Evolutionary conservation across 2,888 invertebrate genomes (phyloP), one percentile per base, ranked within the genome.

Genomic region (Byasa hedistus): DNA sequence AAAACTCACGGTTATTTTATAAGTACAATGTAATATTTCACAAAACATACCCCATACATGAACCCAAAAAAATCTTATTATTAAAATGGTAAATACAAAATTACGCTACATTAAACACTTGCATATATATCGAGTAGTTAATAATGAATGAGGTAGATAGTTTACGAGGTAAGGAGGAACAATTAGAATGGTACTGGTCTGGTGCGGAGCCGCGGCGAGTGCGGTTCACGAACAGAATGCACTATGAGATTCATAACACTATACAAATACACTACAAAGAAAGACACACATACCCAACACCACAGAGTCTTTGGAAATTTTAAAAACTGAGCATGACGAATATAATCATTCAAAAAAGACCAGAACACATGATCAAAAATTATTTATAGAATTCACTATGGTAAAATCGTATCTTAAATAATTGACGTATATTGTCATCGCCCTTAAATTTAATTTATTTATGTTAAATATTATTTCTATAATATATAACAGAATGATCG

Each of bases 11-110:
- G 77, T 90, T 84, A 84, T n/a, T 86, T 89, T 83, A 87, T 90
- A 91, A 90, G 89, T 91, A 91, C 91, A 90, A 87, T 91, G 87
- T 91, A 90, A 87, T 90, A 86, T 87, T 88, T 85, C 90, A 91
- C 90, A 91, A 90, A 89, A 91, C 87, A 84, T 89, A 88, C 86
- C 89, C 90, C 85, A 81, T 87, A 89, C 84, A 89, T 82, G 81
- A 91, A 90, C 86, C 85, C 80, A 82, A 86, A 82, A 22, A 84
- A 86, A 83, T 82, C 86, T 84, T 89, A 89, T 77, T 72, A 85
- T 68, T 84, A 87, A 80, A 85, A 83, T 87, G 87, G 86, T 89
- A 89, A 84, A 87, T 89, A 89, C 86, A 89, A 88, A 89, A 89
- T 89, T 89, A 90, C 87, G 80, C 84, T 86, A 87, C 80, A 76